Percentiles rank a stretch among this genome's conserved stretches.
phyloP scores from a whole-genome alignment of 1,140 invertebrate species.

The Lerema accius region DNA sequence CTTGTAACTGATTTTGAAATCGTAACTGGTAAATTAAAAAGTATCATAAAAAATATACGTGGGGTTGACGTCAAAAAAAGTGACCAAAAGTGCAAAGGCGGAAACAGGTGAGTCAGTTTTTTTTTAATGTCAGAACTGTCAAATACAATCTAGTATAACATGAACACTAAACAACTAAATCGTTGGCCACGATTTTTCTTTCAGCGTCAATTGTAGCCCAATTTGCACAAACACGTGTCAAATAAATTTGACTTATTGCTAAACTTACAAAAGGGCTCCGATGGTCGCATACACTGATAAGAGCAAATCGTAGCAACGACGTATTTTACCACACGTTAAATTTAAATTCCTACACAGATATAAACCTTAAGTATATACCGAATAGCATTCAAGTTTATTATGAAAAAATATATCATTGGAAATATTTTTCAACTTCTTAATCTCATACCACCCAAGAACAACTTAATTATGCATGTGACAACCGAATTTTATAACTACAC shows the following conservation, averaged over 20 bases:
- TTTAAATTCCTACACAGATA: conserved; percentile 81
- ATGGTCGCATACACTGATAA: conserved; percentile 19
- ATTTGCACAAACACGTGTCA: conserved; percentile 1
- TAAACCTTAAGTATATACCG: conserved; percentile 76
- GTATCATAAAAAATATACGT: conserved; percentile 49
- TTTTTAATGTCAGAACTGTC: conserved; percentile 62
- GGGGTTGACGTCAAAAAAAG: conserved; percentile 62
- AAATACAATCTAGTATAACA: conserved; percentile 78
- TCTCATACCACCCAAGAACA: conserved; percentile 79
- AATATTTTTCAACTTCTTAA: conserved; percentile 81
- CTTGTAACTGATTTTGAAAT: conserved; percentile 39
- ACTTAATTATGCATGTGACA: conserved; percentile 81
- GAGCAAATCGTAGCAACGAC: conserved; percentile 65
- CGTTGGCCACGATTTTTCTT: conserved; percentile 64
- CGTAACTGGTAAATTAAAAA: conserved; percentile 48
- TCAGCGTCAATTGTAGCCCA: conserved; percentile 7
- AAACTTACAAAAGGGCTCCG: conserved; percentile 15
- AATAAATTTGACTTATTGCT: conserved; percentile 19
- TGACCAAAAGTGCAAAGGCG: conserved; percentile 60
- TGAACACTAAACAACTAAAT: conserved; percentile 81
- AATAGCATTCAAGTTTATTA: conserved; percentile 80
- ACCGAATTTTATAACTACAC: conserved; percentile 80
- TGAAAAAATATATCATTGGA: conserved; percentile 83
- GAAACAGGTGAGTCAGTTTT: conserved; percentile 62
- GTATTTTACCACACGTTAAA: conserved; percentile 76